Conservation (phyloP, 2,113 vertebrate species). For the Apeltes quadracus region DNA sequence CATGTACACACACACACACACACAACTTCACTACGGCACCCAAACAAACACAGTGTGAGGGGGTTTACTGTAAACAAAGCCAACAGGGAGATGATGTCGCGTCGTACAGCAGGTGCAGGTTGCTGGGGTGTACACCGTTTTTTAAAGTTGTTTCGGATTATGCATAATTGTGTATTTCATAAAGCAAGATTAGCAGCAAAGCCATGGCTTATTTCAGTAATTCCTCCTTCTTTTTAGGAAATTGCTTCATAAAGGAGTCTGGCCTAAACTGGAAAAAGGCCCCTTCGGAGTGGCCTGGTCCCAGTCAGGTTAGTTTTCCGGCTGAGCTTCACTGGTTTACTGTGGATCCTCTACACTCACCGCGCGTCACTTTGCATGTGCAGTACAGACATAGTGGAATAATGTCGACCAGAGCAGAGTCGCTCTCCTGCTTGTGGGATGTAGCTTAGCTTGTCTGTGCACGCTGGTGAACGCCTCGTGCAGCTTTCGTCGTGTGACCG, state of each 20-base stretch:
- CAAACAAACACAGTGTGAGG: constrained; percentile 42
- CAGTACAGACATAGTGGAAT: not conserved
- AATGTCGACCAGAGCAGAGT: too few relatives aligned
- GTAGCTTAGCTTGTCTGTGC: too few relatives aligned
- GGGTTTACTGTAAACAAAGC: constrained; percentile 53
- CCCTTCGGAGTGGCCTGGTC: not conserved
- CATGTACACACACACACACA: constrained; percentile 18
- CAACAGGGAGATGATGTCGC: not conserved
- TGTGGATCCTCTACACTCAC: not conserved
- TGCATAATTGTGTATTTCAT: not conserved
- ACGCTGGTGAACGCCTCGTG: too few relatives aligned
- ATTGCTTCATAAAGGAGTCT: not conserved
- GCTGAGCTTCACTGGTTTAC: not conserved
- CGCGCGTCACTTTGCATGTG: not conserved
- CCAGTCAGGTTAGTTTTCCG: not conserved
- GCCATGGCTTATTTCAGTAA: not conserved
- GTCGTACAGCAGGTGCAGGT: constrained; percentile 1
- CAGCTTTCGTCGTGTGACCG: too few relatives aligned
- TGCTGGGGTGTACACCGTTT: not conserved
- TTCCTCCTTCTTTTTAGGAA: not conserved
- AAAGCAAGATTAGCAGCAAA: not conserved
- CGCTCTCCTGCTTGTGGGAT: too few relatives aligned
- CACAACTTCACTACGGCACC: not conserved
- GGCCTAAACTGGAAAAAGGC: not conserved
- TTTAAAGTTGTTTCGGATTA: not conserved